Evolutionary conservation across 1,140 invertebrate species (phyloP).

Genomic region (Mya arenaria): DNA sequence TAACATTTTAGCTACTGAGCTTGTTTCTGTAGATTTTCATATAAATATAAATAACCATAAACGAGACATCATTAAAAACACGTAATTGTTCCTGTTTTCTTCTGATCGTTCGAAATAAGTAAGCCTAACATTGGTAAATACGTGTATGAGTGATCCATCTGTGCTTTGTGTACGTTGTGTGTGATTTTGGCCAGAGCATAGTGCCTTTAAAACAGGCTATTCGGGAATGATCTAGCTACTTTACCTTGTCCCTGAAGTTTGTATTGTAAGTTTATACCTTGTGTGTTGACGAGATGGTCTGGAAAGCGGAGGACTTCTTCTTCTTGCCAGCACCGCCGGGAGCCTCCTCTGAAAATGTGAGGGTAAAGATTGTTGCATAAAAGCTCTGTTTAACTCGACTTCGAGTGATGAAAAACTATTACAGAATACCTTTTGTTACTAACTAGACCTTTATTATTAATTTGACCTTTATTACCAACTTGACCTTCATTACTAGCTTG

Average conservation of each 20-base stretch:
- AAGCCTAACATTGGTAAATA: no score
- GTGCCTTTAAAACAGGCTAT: no score
- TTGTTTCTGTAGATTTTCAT: neutral
- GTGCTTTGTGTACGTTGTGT: neutral
- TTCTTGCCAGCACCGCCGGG: conserved; percentile 66
- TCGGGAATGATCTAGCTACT: neutral
- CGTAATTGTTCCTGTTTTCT: no score
- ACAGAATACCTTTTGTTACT: neutral
- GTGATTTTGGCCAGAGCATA: neutral
- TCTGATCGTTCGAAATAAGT: no score
- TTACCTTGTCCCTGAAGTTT: neutral
- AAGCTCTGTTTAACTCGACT: neutral
- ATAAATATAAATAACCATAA: neutral
- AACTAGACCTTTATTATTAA: neutral
- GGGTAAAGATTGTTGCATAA: neutral
- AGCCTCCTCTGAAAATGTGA: conserved; percentile 20
- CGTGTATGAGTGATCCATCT: neutral
- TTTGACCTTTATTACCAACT: neutral
- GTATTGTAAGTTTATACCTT: no score
- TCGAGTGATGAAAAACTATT: neutral
- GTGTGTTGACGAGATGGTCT: conserved; percentile 90
- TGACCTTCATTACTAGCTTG: neutral
- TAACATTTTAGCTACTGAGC: no score
- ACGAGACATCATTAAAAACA: no score
- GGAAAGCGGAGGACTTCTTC: conserved; percentile 91